Evolutionary conservation across 2,113 vertebrate species (phyloP).

Genomic region (Micromys minutus): DNA sequence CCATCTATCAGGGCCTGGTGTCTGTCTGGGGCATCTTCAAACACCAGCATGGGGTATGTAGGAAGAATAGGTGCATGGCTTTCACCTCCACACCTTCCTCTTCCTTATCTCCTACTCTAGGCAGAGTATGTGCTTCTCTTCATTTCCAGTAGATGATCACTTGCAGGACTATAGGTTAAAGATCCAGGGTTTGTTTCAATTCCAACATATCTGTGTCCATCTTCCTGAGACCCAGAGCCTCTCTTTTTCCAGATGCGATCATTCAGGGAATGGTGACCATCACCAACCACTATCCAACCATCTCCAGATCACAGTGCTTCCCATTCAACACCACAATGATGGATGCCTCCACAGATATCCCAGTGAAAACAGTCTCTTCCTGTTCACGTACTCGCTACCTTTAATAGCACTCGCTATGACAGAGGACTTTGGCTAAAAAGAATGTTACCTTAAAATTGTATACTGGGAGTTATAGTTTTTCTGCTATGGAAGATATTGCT

Average conservation of each 20-base stretch:
- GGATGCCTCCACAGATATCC: constrained; percentile 70
- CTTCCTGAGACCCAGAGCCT: constrained; percentile 19
- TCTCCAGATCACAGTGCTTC: constrained; percentile 52
- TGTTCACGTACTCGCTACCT: constrained; percentile 80
- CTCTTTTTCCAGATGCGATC: background rate
- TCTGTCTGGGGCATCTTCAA: background rate
- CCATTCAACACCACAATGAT: constrained; percentile 60
- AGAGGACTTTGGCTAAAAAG: constrained; percentile 82
- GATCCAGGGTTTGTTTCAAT: constrained; percentile 20
- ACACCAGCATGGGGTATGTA: rapidly evolving
- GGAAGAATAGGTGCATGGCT: background rate
- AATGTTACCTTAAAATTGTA: constrained; percentile 80
- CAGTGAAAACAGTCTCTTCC: constrained; percentile 69
- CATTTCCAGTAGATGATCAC: background rate
- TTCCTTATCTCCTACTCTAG: background rate
- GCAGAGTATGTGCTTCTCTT: background rate
- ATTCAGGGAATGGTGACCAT: background rate
- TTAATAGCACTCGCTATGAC: constrained; percentile 82
- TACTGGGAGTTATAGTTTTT: constrained; percentile 78
- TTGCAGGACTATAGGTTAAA: background rate
- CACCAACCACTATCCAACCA: background rate
- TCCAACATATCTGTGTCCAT: constrained; percentile 25
- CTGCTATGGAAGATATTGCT: constrained; percentile 76
- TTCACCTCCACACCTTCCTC: background rate
- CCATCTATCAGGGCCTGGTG: background rate